Evolutionary conservation across 2,888 invertebrate genomes (phyloP), one percentile per base, ranked within the genome.

Genomic region (Polylopha cassiicola): DNA sequence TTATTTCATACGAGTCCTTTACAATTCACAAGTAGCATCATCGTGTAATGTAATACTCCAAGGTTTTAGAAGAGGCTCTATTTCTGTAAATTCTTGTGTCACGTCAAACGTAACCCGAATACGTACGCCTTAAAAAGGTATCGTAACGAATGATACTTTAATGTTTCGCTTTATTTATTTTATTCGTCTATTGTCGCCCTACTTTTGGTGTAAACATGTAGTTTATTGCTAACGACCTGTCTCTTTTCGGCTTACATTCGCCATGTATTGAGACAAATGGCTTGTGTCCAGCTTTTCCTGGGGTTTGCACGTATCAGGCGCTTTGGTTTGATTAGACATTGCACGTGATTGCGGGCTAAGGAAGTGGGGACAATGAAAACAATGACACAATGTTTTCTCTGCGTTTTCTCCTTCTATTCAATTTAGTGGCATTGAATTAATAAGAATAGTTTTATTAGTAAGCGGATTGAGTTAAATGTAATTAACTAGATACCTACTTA

Each of bases 191-290:
- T 18, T 24, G n/a, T 30, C 14, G 7, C 23, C n/a, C n/a, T 10
- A 10, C 17, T 15, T 26, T 5, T 14, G 16, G 20, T 21, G 28
- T 16, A 16, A 21, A 16, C 17, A 11, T 16, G 18, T 20, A 24
- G 14, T 41, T 34, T 34, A 16, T 18, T 28, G n/a, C 13, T 33
- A 39, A 39, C 34, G 34, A 29, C 29, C 10, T 34, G 23, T 29
- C 16, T 38, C 26, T 15, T 27, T 18, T 34, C 39, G 18, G 29
- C 34, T 18, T 34, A 39, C 34, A 29, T 39, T 33, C 10, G 33
- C 23, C n/a, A 24, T 34, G 30, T 29, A 41, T 34, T 34, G 24
- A 34, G 33, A 39, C 22, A 41, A 41, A 41, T 23, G 24, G 24
- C 3, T 15, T 15, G 8, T 20, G 34, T 34, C 9, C 22, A 29